Base-by-base conservation (phyloP, 64 coral and sea anemone species). In the Pocillopora verrucosa region DNA sequence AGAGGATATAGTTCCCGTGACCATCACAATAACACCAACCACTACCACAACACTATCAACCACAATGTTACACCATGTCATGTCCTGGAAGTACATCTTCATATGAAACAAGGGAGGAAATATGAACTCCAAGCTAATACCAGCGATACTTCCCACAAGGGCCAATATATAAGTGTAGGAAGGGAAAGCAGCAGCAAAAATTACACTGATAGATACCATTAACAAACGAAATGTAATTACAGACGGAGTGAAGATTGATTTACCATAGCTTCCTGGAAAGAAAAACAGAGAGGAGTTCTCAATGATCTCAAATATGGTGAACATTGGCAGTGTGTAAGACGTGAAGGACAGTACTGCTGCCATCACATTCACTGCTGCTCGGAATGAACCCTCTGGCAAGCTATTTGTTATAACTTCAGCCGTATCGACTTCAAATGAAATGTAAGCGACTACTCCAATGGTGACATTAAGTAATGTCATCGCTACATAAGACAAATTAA, bases 311-410 rank as follows among this genome's bases (percentile, higher is more conserved):
- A 98, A 98, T 45, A 95, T 88, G 14, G 96, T 98, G 87, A 98
- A 98, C 96, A 98, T 95, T 75, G 96, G 96, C 13, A 98, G 93
- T 1, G 96, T 98, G 64, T 94, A 98, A 13, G 96, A 98, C 22
- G 96, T 94, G 4, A 98, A 88, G 12, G 93, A 91, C 1, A 98
- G 79, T 5, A 98, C 76, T 1, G 93, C 90, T 5, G 96, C 96
- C 90, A 92, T 98, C 10, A 95, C 76, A 37, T 94, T 94, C 1
- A 98, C 80, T 6, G 77, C 64, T 24, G 59, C 69, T 82, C 90
- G 87, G 35, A 98, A 95, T 37, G 93, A 61, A 22, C 96, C 96
- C 30, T 94, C 93, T 22, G 96, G 96, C 35, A 98, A 77, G 63
- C 92, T 98, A 58, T 98, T 95, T 12, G 93, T 98, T 65, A 98